Conservation (phyloP, 2,113 vertebrate genomes). For the Mirounga angustirostris region DNA sequence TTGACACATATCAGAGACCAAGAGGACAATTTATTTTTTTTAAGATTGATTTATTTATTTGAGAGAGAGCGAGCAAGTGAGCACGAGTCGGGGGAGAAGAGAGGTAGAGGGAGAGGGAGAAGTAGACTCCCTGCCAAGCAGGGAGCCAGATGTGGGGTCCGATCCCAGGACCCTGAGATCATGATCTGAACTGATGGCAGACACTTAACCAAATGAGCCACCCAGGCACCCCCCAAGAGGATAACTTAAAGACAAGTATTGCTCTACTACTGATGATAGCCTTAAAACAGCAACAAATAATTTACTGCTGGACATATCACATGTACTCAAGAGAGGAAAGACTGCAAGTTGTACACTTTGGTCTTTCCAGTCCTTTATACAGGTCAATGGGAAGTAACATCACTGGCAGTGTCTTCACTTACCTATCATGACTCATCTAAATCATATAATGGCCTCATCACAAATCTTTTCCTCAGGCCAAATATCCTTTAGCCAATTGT, state of each 20-base stretch:
- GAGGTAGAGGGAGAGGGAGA: too few relatives aligned
- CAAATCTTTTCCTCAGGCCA: conserved; percentile 19
- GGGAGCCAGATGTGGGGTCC: background rate
- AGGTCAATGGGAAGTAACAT: background rate
- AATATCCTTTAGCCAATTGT: conserved; percentile 19
- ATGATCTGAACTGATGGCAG: background rate
- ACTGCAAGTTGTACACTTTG: background rate
- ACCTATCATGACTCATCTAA: background rate
- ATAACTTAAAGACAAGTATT: conserved; percentile 46
- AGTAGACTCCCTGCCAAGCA: too few relatives aligned
- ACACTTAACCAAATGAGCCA: background rate
- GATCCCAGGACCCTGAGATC: background rate
- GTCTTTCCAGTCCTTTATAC: background rate
- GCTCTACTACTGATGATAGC: background rate
- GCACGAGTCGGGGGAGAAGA: too few relatives aligned
- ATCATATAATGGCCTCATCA: background rate
- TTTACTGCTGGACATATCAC: background rate
- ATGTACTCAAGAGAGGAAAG: conserved; percentile 5
- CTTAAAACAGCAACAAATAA: conserved; percentile 41
- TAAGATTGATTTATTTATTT: background rate
- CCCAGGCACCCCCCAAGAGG: background rate
- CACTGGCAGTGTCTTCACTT: background rate
- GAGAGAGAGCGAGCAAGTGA: background rate
- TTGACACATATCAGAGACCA: background rate
- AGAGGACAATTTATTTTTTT: conserved; percentile 20